A percentile compares a stretch with the other conserved stretches of the same genome.
phyloP scores from a whole-genome alignment of 2,797 vertebrate species.

The Discoglossus pictus region DNA sequence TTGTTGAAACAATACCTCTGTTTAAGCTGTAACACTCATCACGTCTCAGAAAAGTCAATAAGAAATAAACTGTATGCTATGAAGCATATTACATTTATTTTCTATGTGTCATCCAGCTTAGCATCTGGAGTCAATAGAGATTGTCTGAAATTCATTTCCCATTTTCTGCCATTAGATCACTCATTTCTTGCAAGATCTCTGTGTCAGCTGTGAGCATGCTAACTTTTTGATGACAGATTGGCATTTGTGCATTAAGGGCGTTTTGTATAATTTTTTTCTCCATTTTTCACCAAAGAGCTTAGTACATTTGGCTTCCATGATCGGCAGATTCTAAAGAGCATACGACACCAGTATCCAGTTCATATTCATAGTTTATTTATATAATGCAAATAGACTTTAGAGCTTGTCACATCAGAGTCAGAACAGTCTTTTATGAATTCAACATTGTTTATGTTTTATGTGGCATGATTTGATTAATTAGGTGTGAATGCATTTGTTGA shows the following conservation, averaged over 20 bases:
- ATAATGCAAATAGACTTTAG: conserved; percentile 45
- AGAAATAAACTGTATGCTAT: background rate
- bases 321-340: conserved; percentile 38
- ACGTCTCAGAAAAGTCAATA: background rate
- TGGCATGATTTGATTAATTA: conserved; percentile 47
- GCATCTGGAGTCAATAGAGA: conserved; percentile 27
- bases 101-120: conserved; percentile 1
- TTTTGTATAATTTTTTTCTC: conserved; percentile 23
- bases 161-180: conserved; percentile 4
- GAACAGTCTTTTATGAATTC: conserved; percentile 36
- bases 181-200: conserved; percentile 12
- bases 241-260: background rate
- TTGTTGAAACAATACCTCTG: background rate
- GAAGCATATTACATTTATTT: conserved; percentile 1
- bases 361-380: conserved; percentile 16
- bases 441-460: conserved; percentile 2
- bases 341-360: conserved; percentile 47
- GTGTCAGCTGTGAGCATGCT: conserved; percentile 10
- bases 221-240: conserved; percentile 17
- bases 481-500: conserved; percentile 40
- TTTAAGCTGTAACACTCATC: background rate
- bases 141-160: conserved; percentile 13
- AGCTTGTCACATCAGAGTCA: conserved; percentile 34
- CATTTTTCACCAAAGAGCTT: conserved; percentile 8
- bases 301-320: conserved; percentile 17